Evolutionary conservation across 2,888 invertebrate species (phyloP), one percentile per base, ranked within the genome.

Genomic region (Drosophila paramelanica): DNA sequence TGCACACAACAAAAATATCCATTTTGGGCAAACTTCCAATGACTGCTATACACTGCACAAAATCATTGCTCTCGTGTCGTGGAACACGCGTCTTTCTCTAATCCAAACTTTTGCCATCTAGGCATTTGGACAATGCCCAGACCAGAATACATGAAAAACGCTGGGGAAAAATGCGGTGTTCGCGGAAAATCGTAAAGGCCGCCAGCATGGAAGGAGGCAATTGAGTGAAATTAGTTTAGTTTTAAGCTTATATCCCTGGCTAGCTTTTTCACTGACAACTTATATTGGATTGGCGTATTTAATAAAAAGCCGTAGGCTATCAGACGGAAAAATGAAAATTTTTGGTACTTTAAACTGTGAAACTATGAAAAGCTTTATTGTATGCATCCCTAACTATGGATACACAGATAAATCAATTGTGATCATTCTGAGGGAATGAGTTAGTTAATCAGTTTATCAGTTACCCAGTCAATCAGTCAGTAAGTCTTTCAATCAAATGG

Each of bases 191-290:
- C 10, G 31, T 10, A 31, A 8, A 31, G 0, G 10, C 10, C 10
- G 8, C 31, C 8, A 2, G 3, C 10, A 31, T 31, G 31, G 31
- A 3, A 31, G 10, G 31, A 8, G 10, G 31, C 31, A 3, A 10
- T 31, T 31, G 39, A 46, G 52, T 55, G 64, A 85, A 72, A 81
- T 85, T 79, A 79, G 69, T 88, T 81, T 83, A 65, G 74, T 64
- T 82, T 76, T 55, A 50, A 38, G 50, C 31, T 57, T 53, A 64
- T 61, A 61, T 61, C 69, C 78, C 67, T 7, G 23, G 17, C 53
- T 45, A 67, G 43, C 51, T 62, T 52, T 57, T 39, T 20, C 14
- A 52, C 70, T 65, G 66, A 50, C 52, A 72, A 57, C 39, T 57
- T 67, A 47, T 77, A 75, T 75, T 72, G 55, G 61, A 75, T 77